Conservation (phyloP, 2,797 vertebrate species). For the Lutjanus argentimaculatus region DNA sequence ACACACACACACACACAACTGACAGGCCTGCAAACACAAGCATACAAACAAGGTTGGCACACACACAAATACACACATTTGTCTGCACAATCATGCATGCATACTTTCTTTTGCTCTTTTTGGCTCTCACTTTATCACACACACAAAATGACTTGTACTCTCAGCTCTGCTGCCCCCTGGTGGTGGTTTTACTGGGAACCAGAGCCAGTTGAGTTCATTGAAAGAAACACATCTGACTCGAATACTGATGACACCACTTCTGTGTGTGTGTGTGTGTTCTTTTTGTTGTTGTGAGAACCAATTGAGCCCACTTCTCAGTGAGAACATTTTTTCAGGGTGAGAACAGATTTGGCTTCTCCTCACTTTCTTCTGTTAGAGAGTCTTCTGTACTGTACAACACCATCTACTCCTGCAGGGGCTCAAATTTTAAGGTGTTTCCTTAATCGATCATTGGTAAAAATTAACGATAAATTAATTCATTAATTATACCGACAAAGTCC, state of each 20-base stretch:
- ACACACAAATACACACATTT: constrained; percentile 66
- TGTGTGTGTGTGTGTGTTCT: background rate
- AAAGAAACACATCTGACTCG: constrained; percentile 19
- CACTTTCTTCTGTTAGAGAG: background rate
- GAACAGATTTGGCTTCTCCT: constrained; percentile 1
- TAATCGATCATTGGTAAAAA: too few relatives aligned
- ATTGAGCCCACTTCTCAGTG: constrained; percentile 10
- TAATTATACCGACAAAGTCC: too few relatives aligned
- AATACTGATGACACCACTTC: constrained; percentile 29
- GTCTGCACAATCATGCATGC: constrained; percentile 60
- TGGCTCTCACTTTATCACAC: constrained; percentile 15
- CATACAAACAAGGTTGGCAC: constrained; percentile 68
- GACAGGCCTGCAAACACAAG: constrained; percentile 24
- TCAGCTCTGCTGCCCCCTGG: constrained; percentile 56
- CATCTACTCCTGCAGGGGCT: too few relatives aligned
- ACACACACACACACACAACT: constrained; percentile 45
- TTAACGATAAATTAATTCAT: too few relatives aligned
- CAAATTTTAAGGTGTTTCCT: too few relatives aligned
- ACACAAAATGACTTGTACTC: background rate
- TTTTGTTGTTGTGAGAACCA: background rate
- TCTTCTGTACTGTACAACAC: too few relatives aligned
- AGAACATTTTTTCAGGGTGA: constrained; percentile 33
- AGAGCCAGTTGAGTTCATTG: background rate
- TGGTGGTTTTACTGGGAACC: constrained; percentile 23
- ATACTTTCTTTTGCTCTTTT: constrained; percentile 57